Evolutionary conservation across 2,797 vertebrate species (phyloP).

Genomic region (Ctenopoma kingsleyae): DNA sequence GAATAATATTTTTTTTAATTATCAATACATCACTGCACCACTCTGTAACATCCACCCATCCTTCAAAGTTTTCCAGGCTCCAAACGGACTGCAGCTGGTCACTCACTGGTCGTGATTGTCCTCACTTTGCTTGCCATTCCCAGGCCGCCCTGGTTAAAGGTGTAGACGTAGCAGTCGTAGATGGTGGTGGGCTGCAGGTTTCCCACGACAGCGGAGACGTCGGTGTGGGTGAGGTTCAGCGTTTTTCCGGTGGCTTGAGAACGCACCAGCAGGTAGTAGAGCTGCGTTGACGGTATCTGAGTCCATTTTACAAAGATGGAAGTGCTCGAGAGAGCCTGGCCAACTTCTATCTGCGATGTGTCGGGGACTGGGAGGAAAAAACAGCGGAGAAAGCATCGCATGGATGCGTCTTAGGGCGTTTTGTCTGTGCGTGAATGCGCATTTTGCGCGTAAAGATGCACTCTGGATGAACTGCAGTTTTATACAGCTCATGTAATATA

Average conservation of each 20-base stretch:
- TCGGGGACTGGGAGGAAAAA: constrained; percentile 73
- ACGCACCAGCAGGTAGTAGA: constrained; percentile 70
- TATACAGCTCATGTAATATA: not conserved
- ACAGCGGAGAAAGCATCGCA: not conserved
- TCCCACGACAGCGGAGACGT: constrained; percentile 39
- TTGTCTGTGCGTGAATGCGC: not conserved
- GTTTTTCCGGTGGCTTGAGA: constrained; percentile 15
- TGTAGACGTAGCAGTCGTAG: constrained; percentile 76
- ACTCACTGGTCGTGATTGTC: constrained; percentile 84
- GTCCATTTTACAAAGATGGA: constrained; percentile 77
- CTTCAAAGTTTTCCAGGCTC: not conserved
- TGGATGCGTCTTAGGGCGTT: not conserved
- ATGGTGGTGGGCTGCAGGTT: constrained; percentile 70
- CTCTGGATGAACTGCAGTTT: too few species aligned
- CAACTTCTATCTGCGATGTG: constrained; percentile 72
- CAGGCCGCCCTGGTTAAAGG: constrained; percentile 76
- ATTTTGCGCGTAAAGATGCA: not conserved
- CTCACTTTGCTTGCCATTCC: constrained; percentile 77
- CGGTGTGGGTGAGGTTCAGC: constrained; percentile 59
- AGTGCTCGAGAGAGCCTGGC: constrained; percentile 72
- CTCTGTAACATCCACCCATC: not conserved
- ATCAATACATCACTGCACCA: too few species aligned
- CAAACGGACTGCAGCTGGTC: not conserved
- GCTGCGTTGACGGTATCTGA: constrained; percentile 55
- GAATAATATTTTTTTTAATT: too few species aligned